phyloP scores from a whole-genome alignment of 2,797 vertebrate genomes.

The Enteromius thamalakanensis region DNA sequence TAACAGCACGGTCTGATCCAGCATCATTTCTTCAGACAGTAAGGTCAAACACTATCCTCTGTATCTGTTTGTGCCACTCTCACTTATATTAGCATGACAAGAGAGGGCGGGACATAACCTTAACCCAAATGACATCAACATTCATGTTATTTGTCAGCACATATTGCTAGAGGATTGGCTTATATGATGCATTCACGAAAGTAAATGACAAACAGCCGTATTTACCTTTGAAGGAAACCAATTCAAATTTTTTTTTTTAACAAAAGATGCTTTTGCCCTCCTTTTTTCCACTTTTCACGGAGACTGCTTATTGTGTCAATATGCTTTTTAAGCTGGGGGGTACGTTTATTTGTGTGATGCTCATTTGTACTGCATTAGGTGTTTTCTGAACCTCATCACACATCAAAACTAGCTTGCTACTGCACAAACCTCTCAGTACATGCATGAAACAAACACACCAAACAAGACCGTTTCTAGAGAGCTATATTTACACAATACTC shows the following conservation, averaged over 20 bases:
- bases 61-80: neutral
- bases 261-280: neutral
- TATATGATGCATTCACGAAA: neutral
- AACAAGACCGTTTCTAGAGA: conserved; percentile 74
- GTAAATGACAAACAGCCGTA: neutral
- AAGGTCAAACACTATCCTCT: neutral
- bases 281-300: neutral
- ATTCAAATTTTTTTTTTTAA: neutral
- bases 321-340: neutral
- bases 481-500: conserved; percentile 87
- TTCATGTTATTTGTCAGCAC: neutral
- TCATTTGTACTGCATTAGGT: neutral
- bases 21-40: conserved; percentile 64
- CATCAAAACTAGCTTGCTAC: neutral
- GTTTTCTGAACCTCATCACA: neutral
- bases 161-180: neutral
- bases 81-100: neutral
- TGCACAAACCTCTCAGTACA: conserved; percentile 3
- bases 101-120: neutral
- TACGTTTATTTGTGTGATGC: neutral
- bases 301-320: neutral
- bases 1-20: conserved; percentile 78
- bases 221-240: neutral
- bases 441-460: conserved; percentile 24
- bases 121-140: neutral